Evolutionary conservation across 1,140 invertebrate species (phyloP).

Genomic region (Ips typographus): DNA sequence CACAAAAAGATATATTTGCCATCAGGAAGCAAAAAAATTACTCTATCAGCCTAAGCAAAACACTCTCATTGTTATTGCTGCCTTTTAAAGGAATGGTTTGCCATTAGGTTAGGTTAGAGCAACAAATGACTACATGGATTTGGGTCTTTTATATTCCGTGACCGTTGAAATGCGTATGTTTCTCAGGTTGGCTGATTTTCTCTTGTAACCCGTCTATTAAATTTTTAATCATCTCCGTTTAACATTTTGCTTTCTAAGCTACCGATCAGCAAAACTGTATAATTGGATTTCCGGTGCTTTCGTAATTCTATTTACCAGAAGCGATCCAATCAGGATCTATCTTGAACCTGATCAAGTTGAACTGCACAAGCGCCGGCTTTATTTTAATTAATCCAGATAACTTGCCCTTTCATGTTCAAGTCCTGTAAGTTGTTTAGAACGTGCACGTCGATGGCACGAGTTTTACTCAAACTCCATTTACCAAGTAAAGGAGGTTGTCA

Average conservation of each 20-base stretch:
- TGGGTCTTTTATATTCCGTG: not conserved
- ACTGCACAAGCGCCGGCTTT: too few relatives aligned
- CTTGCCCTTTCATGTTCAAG: too few relatives aligned
- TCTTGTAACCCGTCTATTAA: not conserved
- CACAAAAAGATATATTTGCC: too few relatives aligned
- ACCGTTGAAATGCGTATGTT: not conserved
- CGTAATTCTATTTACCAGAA: not conserved
- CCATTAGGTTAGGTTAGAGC: not conserved
- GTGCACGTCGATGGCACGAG: too few relatives aligned
- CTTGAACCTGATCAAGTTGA: not conserved
- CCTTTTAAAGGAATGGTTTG: not conserved
- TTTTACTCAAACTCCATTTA: too few relatives aligned
- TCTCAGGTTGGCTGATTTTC: not conserved
- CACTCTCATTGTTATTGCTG: not conserved
- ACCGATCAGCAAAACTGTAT: not conserved
- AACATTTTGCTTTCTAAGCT: not conserved
- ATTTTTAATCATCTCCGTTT: not conserved
- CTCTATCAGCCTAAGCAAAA: not conserved
- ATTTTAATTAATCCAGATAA: too few relatives aligned
- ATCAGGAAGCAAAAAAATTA: not conserved
- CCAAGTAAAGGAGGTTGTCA: not conserved
- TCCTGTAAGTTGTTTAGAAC: too few relatives aligned
- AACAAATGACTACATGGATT: conserved; percentile 2
- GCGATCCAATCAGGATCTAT: not conserved
- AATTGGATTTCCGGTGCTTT: conserved; percentile 1